Percentiles rank a stretch among this genome's conserved stretches.
Conservation (phyloP, 2,113 vertebrate species). For the Barbus barbus region DNA sequence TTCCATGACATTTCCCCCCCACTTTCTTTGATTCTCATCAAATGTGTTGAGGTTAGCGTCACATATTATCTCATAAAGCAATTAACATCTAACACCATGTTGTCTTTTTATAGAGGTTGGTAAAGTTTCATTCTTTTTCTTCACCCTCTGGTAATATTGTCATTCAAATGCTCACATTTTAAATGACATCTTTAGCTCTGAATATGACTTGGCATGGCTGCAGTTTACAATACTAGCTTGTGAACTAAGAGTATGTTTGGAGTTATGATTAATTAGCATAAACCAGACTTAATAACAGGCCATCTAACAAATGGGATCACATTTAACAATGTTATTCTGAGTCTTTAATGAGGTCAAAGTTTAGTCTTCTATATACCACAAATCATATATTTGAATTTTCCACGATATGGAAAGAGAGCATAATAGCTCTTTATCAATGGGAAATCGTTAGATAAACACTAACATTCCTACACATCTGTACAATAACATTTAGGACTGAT, state of each 20-base stretch:
- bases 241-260: too few species aligned
- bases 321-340: not conserved
- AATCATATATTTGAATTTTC: not conserved
- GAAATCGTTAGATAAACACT: not conserved
- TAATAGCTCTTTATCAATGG: too few species aligned
- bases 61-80: slow-evolving; percentile 43
- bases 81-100: slow-evolving; percentile 44
- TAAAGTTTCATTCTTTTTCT: slow-evolving; percentile 40
- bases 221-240: not conserved
- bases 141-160: slow-evolving; percentile 48
- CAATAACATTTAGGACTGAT: not conserved
- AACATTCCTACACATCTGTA: not conserved
- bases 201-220: too few species aligned
- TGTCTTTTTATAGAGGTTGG: slow-evolving; percentile 38
- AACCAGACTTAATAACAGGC: not conserved
- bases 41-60: slow-evolving; percentile 53
- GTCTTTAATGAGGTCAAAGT: not conserved
- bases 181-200: not conserved
- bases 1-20: slow-evolving; percentile 41
- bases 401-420: too few species aligned
- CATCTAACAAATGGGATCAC: not conserved
- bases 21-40: slow-evolving; percentile 46
- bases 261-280: not conserved
- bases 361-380: not conserved
- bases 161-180: slow-evolving; percentile 32